Base-by-base conservation (phyloP, 1,140 invertebrate species). In the Babylonia areolata region DNA sequence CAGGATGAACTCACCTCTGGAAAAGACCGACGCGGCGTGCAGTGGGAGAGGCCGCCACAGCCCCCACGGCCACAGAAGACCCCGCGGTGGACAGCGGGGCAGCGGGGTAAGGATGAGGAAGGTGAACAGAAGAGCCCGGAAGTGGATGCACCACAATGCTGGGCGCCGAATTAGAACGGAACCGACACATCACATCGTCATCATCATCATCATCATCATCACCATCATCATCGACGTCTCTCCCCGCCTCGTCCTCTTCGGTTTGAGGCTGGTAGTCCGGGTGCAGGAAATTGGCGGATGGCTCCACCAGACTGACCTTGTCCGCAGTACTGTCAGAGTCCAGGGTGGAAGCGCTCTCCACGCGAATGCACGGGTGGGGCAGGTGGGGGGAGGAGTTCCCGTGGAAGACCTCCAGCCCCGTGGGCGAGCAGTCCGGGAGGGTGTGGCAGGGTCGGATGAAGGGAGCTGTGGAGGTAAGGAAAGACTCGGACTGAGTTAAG, bases 1-100 rank as follows among this genome's bases (percentile, higher is more conserved):
- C n/a, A n/a, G n/a, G n/a, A n/a, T n/a, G n/a, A n/a, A n/a, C n/a
- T 39, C 75, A 84, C 82, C 82, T 84, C 39, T 84, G 82, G 31
- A 46, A 69, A 0, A 46, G 69, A 31, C 40, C 37, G 37, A 71
- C 69, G 42, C 82, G 82, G 37, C 0, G 23, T 1, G 81, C 51
- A 31, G 58, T 17, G 40, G 82, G 82, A 33, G 82, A 69, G 3
- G 69, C 39, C 33, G 69, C 82, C 23, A 46, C 35, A 35, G 40
- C 58, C 3, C 64, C 82, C 71, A 71, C 39, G 39, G 64, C 82
- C 64, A 84, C 82, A 73, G 82, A 58, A 6, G 81, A 71, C 31
- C 64, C 81, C 12, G 64, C 58, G 2, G 82, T 37, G 6, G 82
- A 73, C 64, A 84, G 82, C 35, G 33, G 69, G 12, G 58, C 20